Evolutionary conservation across 2,113 vertebrate genomes (phyloP).

Genomic region (Aythya baeri): DNA sequence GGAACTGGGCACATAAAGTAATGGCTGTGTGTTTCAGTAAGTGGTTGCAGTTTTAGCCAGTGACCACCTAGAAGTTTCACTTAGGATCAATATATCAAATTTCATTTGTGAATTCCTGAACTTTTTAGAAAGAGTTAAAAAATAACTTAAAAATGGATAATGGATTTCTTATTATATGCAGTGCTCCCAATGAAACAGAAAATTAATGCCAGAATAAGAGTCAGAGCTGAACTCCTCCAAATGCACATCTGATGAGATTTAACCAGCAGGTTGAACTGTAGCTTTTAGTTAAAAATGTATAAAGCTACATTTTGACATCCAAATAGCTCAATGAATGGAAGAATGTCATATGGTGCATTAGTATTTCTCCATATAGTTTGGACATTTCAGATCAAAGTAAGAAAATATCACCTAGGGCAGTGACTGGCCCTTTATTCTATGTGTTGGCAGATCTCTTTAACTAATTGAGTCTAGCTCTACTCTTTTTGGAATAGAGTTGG

Average conservation of each 20-base stretch:
- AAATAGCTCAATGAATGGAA: neutral
- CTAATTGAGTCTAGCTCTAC: neutral
- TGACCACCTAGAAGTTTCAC: neutral
- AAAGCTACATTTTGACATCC: neutral
- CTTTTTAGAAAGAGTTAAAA: neutral
- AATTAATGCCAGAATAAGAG: neutral
- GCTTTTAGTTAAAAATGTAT: neutral
- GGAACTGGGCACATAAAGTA: neutral
- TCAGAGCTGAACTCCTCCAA: neutral
- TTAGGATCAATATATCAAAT: neutral
- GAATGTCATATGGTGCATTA: neutral
- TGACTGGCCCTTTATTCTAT: neutral
- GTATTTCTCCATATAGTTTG: neutral
- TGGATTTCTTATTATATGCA: neutral
- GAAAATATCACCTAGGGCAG: rapidly evolving
- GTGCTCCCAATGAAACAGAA: neutral
- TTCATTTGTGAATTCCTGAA: neutral
- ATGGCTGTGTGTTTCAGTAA: neutral
- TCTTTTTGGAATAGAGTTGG: neutral
- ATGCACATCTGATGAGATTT: neutral
- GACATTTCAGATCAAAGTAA: neutral
- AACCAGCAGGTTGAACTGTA: neutral
- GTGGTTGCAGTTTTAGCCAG: neutral
- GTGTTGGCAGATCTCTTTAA: neutral
- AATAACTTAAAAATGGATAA: neutral